Base-by-base conservation (phyloP, 2,113 vertebrate genomes). In the Actinemys pallida region DNA sequence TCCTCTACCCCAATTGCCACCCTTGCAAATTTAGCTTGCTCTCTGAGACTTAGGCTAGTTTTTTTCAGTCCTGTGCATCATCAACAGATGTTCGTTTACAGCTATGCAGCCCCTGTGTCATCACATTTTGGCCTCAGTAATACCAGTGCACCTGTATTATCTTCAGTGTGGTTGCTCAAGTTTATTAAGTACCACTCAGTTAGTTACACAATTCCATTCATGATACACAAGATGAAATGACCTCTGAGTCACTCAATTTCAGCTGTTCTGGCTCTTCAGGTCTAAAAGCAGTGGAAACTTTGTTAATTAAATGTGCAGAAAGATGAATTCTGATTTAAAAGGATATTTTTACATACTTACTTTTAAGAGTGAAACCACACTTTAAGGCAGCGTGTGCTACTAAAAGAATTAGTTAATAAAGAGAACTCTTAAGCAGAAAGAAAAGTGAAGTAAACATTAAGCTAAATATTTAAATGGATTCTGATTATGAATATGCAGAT, bases 41-140 rank as follows among this genome's bases (percentile, higher is more conserved):
- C 4, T 1, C 54, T 19, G 7, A 1, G 0, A 87, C 5, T 35
- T 22, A 5, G 19, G 10, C 0, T 1, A 29, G 31, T 45, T 22
- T 39, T 4, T 13, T 84, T 47, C 35, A 31, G 59, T 65, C 69
- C 42, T 22, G 10, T 42, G 20, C 72, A 76, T 22, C 4, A 76
- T 22, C 5, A 80, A n/a, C 1, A 14, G 72, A 22, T 35, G 11
- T 20, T 89, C 39, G 11, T 85, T 56, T 50, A 57, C 14, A 47
- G 12, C 53, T 79, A 5, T 25, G 12, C 35, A 83, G 10, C 13
- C 10, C 25, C 42, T 59, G 39, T 52, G 22, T n/a, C 76, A 31
- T 0, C n/a, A 6, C 27, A 42, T 27, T 25, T 1, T 27, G 0
- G 3, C 57, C 56, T 31, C 50, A 78, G 35, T 31, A 35, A 13